A percentile compares a stretch with the other conserved stretches of the same genome.
These are phyloP conservation scores for Trididemnum clinides DNA, from an alignment of 23 tunicate genomes.

Conservation along the genomic window DNA sequence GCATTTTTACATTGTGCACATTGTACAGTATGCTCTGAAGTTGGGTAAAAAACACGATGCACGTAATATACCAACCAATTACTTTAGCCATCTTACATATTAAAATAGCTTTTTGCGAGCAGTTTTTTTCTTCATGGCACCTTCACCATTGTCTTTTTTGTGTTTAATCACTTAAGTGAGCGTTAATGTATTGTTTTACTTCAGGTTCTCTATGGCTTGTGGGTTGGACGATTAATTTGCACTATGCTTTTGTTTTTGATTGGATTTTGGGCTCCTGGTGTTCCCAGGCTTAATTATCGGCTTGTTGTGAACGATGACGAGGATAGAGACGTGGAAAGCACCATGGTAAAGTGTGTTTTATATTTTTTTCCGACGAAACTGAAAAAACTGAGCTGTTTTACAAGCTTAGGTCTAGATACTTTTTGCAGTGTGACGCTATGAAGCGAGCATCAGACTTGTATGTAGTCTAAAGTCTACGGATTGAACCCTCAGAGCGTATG, in stretches of 20 bases:
- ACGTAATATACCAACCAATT: background rate
- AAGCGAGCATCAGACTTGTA: no score
- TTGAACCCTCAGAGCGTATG: no score
- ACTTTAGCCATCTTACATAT: no score
- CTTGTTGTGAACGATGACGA: slow-evolving; percentile 60
- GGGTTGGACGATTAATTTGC: slow-evolving; percentile 63
- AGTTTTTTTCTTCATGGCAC: background rate
- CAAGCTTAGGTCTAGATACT: no score
- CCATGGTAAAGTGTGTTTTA: no score
- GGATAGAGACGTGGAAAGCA: slow-evolving; percentile 78
- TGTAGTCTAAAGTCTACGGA: no score
- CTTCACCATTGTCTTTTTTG: background rate
- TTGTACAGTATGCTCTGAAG: no score
- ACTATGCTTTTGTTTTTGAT: slow-evolving; percentile 47
- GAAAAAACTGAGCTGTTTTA: no score
- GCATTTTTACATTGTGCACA: no score
- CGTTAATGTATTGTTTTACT: background rate
- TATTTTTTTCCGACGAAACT: no score
- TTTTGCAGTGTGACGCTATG: no score
- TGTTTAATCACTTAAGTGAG: background rate
- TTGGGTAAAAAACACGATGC: no score
- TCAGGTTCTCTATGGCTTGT: slow-evolving; percentile 57
- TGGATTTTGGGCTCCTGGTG: slow-evolving; percentile 75
- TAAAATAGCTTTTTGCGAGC: background rate
- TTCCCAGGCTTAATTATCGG: slow-evolving; percentile 66